phyloP scores from a whole-genome alignment of 2,888 invertebrate species.

The Troides aeacus region DNA sequence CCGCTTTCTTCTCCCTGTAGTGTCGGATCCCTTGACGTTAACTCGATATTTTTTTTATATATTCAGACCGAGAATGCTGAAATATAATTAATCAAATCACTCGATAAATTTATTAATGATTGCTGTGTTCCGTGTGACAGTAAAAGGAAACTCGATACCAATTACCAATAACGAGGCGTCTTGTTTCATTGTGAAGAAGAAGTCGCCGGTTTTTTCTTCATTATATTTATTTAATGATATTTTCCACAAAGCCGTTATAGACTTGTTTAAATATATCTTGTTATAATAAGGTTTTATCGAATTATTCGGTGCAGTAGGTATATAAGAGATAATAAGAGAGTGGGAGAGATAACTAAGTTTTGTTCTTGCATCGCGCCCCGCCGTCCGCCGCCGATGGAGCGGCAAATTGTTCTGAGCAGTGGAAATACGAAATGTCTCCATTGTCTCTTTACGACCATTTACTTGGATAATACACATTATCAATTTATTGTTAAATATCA shows the following conservation, averaged over 20 bases:
- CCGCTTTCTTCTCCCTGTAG: too few species aligned
- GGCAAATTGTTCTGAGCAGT: slow-evolving; percentile 26
- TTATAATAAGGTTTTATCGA: too few species aligned
- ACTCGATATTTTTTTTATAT: too few species aligned
- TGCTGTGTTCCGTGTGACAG: not conserved
- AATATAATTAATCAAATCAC: too few species aligned
- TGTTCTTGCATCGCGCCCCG: slow-evolving; percentile 14
- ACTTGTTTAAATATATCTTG: too few species aligned
- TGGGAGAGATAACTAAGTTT: slow-evolving; percentile 12
- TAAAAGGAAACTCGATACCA: slow-evolving; percentile 1
- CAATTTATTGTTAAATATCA: not conserved
- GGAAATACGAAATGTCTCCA: slow-evolving; percentile 22
- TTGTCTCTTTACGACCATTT: slow-evolving; percentile 22
- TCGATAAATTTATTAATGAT: slow-evolving; percentile 9
- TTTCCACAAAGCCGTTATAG: too few species aligned
- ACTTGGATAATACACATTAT: slow-evolving; percentile 6
- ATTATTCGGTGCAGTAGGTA: too few species aligned
- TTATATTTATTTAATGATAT: too few species aligned
- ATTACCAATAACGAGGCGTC: slow-evolving; percentile 5
- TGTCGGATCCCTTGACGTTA: too few species aligned
- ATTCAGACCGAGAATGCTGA: too few species aligned
- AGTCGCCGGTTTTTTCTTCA: too few species aligned
- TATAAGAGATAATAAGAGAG: too few species aligned
- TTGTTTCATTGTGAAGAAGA: not conserved
- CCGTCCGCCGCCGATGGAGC: slow-evolving; percentile 19